A percentile compares a stretch with the other conserved stretches of the same genome.
phyloP scores from a whole-genome alignment of 2,113 vertebrate genomes.

The Pontoporia blainvillei region DNA sequence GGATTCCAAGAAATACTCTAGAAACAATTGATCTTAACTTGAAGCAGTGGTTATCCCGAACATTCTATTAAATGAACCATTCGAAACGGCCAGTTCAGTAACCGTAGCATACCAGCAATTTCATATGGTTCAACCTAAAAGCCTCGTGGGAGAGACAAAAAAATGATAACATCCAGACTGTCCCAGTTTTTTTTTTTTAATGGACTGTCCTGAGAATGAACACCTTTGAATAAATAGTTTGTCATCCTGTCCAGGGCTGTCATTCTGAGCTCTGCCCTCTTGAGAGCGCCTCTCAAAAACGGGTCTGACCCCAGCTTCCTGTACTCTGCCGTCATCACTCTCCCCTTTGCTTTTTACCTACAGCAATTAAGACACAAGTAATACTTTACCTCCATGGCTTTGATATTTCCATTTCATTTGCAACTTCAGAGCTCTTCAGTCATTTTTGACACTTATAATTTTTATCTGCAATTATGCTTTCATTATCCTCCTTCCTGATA shows the following conservation, averaged over 20 bases:
- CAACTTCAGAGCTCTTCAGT: constrained; percentile 58
- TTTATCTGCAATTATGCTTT: constrained; percentile 70
- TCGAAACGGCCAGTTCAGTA: not conserved
- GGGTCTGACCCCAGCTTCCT: not conserved
- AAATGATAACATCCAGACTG: not conserved
- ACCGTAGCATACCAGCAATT: not conserved
- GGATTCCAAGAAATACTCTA: not conserved
- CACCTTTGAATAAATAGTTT: not conserved
- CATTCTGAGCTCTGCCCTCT: constrained; percentile 3
- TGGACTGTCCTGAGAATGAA: not conserved
- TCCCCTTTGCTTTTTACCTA: constrained; percentile 40
- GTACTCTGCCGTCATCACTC: not conserved
- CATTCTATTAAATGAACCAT: not conserved
- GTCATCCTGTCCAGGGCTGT: not conserved
- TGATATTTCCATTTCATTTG: constrained; percentile 68
- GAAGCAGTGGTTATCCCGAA: not conserved
- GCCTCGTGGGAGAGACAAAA: not conserved
- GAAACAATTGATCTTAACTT: not conserved
- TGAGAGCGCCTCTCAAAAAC: not conserved
- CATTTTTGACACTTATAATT: constrained; percentile 70
- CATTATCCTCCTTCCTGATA: constrained; percentile 68
- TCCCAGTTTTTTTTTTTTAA: constrained; percentile 9
- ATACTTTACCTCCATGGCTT: constrained; percentile 18
- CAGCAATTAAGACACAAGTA: constrained; percentile 50
- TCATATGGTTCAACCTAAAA: not conserved